Percentiles rank a stretch among this genome's conserved stretches.
Conservation (phyloP, 2,113 vertebrate genomes). For the Lepidothrix coronata region DNA sequence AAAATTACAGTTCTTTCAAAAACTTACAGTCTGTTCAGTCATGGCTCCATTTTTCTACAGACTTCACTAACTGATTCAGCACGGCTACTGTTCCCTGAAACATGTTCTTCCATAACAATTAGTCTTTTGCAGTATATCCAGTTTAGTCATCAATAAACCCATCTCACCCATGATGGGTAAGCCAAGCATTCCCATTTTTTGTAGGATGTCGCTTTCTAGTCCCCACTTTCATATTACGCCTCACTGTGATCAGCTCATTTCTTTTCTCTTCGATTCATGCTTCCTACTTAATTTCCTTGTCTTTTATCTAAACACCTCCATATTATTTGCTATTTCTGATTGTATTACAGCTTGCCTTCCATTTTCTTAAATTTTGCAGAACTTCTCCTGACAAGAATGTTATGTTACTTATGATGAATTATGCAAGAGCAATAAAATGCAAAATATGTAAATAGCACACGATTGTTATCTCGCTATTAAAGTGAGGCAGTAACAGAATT, state of each 20-base stretch:
- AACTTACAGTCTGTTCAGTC: not conserved
- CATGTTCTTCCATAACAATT: not conserved
- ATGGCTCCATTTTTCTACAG: not conserved
- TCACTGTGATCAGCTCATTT: not conserved
- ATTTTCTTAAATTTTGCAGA: slow-evolving; percentile 42
- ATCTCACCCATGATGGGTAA: not conserved
- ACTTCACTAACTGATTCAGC: not conserved
- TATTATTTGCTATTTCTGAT: slow-evolving; percentile 2
- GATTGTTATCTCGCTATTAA: slow-evolving; percentile 33
- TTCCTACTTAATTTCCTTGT: slow-evolving; percentile 1
- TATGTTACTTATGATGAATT: slow-evolving; percentile 52
- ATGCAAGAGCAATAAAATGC: slow-evolving; percentile 56
- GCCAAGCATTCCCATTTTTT: not conserved
- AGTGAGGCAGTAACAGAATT: slow-evolving; percentile 26
- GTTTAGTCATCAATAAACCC: not conserved
- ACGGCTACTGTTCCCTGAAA: not conserved
- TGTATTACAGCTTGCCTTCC: not conserved
- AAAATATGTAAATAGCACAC: slow-evolving; percentile 49
- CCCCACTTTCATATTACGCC: not conserved
- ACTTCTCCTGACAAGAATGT: slow-evolving; percentile 26
- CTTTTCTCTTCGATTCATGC: not conserved
- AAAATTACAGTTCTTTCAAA: not conserved
- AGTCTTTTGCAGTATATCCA: not conserved
- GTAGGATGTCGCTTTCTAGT: not conserved
- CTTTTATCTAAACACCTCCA: not conserved